Evolutionary conservation across 2,888 invertebrate genomes (phyloP), one percentile per base, ranked within the genome.

Genomic region (Nomada fabriciana): DNA sequence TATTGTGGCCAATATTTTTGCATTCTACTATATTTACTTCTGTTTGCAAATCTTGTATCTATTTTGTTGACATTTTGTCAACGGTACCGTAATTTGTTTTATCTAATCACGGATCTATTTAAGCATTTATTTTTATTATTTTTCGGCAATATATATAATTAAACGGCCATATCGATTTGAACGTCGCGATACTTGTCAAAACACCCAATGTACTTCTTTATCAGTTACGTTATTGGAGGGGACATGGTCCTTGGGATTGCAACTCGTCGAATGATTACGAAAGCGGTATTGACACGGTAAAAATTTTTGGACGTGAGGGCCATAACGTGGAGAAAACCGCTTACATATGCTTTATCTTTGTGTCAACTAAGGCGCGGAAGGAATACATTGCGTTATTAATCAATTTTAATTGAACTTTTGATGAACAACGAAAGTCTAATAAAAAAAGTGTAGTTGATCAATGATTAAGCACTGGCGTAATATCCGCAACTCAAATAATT

Each of bases 391-490:
- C 15, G 23, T 82, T 73, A 77, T 72, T 72, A 77, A 82, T 63
- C 42, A 43, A 64, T 18, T 36, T 36, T 4, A 13, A 43, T 67
- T 15, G 18, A 18, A 42, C 36, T 61, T 23, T 42, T 18, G 10
- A 23, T 36, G 10, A 20, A 52, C n/a, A 61, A 18, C 43, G 13
- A n/a, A 2, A 47, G 53, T 53, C 13, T 3, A 36, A 52, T 11
- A 15, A 47, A 47, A 47, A 15, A 47, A 47, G 71, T 43, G 11
- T 68, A 78, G 74, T 86, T 87, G 82, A 87, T 82, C 71, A 79
- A 43, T 80, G 78, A 81, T 83, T 85, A 68, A 80, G 50, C 18
- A n/a, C n/a, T 86, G 80, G 71, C 80, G 84, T 77, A 88, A 88
- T 76, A 79, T 84, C 84, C 83, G 82, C 57, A n/a, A 42, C 23